Conservation (phyloP, 1,140 invertebrate genomes). For the Neoseiulus cucumeris region DNA sequence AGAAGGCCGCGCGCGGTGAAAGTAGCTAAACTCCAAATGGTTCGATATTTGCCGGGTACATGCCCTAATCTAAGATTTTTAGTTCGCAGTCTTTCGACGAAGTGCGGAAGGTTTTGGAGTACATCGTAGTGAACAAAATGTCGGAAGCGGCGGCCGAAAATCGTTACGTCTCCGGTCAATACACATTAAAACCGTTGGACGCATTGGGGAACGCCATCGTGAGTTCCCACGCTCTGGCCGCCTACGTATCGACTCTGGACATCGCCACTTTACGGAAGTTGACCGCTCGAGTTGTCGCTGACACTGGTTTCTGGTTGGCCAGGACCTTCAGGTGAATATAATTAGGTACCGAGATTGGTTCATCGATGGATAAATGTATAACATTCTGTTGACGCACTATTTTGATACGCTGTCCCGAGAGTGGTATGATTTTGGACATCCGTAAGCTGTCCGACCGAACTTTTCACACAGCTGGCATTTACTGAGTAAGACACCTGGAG, state of each 20-base stretch:
- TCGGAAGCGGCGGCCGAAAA: neutral
- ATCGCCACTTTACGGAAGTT: slow-evolving; percentile 44
- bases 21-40: too few relatives aligned
- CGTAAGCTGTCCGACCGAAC: neutral
- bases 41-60: too few relatives aligned
- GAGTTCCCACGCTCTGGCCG: slow-evolving; percentile 48
- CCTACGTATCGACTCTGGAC: slow-evolving; percentile 47
- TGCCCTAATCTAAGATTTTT: neutral
- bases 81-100: slow-evolving; percentile 3
- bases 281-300: slow-evolving; percentile 44
- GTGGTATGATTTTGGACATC: too few relatives aligned
- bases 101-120: neutral
- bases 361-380: too few relatives aligned
- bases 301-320: slow-evolving; percentile 52
- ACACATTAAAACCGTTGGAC: slow-evolving; percentile 33
- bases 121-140: neutral
- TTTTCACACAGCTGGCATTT: neutral
- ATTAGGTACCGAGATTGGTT: neutral
- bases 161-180: neutral
- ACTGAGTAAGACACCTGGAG: neutral
- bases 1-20: too few relatives aligned
- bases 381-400: too few relatives aligned
- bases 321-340: slow-evolving; percentile 47
- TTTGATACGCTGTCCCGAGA: too few relatives aligned
- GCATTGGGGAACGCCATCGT: slow-evolving; percentile 42